These are phyloP conservation scores for Aix galericulata DNA, from an alignment of 2,113 vertebrate species.

Conservation along the genomic window DNA sequence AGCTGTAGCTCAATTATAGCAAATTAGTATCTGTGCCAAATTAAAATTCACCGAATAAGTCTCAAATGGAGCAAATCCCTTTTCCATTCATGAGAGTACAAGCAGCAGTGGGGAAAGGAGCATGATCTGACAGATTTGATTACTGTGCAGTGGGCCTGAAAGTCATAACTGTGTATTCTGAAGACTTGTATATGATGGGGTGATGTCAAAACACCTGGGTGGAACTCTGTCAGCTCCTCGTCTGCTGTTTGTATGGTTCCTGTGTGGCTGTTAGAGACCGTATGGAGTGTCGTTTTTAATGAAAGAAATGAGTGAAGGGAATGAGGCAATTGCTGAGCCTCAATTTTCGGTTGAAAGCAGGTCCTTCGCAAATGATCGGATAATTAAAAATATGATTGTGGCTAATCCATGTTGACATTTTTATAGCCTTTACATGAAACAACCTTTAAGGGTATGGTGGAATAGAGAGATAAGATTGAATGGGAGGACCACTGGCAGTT, in stretches of 20 bases:
- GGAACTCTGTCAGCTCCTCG: slow-evolving; percentile 32
- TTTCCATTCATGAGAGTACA: neutral
- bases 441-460: slow-evolving; percentile 57
- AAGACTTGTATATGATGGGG: neutral
- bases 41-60: neutral
- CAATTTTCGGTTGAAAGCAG: slow-evolving; percentile 6
- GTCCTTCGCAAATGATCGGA: slow-evolving; percentile 45
- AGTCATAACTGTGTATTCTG: slow-evolving; percentile 8
- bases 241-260: neutral
- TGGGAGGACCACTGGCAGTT: slow-evolving; percentile 64
- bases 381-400: slow-evolving; percentile 73
- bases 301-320: slow-evolving; percentile 41
- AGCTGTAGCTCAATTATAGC: neutral
- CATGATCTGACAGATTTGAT: slow-evolving; percentile 1
- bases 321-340: slow-evolving; percentile 5
- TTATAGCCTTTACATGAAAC: slow-evolving; percentile 70
- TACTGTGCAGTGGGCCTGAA: slow-evolving; percentile 3
- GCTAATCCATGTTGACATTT: slow-evolving; percentile 70
- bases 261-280: neutral
- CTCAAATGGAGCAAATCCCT: neutral
- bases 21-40: neutral
- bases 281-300: slow-evolving; percentile 9
- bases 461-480: slow-evolving; percentile 60
- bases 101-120: neutral
- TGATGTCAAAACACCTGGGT: slow-evolving; percentile 54